A percentile compares a stretch with the other conserved stretches of the same genome.
These are phyloP conservation scores for Oryzias celebensis DNA, from an alignment of 2,113 vertebrate species.

Conservation along the genomic window DNA sequence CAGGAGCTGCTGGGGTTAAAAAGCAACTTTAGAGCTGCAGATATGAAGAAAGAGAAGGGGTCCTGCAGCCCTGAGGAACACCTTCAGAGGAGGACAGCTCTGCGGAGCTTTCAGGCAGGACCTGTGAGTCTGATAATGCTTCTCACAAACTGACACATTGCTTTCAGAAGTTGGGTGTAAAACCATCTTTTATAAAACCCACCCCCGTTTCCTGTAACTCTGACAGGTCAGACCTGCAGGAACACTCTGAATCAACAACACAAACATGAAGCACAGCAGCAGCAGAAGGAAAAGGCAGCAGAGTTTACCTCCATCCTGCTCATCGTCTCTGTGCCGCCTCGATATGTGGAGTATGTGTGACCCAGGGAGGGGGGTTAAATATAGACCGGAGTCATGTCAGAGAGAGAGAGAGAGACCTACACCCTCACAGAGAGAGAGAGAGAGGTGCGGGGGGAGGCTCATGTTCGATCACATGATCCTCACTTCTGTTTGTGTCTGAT, in stretches of 20 bases:
- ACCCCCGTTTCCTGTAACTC: too few relatives aligned
- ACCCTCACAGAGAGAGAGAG: constrained; percentile 1
- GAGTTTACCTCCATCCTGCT: constrained; percentile 68
- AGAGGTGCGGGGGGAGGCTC: constrained; percentile 15
- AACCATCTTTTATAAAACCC: too few relatives aligned
- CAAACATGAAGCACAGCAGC: neutral
- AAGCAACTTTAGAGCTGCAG: neutral
- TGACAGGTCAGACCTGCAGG: too few relatives aligned
- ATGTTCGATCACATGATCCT: constrained; percentile 54
- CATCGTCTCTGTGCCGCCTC: constrained; percentile 21
- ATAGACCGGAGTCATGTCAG: constrained; percentile 41
- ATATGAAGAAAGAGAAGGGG: neutral
- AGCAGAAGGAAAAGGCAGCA: constrained; percentile 19
- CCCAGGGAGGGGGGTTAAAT: constrained; percentile 54
- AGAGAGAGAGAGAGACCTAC: constrained; percentile 12
- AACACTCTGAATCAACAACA: neutral
- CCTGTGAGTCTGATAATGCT: too few relatives aligned
- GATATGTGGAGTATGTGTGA: constrained; percentile 49
- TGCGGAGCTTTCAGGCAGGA: too few relatives aligned
- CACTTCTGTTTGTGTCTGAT: constrained; percentile 1
- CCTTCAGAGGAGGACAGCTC: neutral
- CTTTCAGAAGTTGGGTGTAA: too few relatives aligned
- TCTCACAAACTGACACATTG: too few relatives aligned
- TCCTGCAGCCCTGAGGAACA: neutral
- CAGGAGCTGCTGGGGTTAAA: too few relatives aligned